Conservation (phyloP, 23 tunicate genomes). For the Styela clava region DNA sequence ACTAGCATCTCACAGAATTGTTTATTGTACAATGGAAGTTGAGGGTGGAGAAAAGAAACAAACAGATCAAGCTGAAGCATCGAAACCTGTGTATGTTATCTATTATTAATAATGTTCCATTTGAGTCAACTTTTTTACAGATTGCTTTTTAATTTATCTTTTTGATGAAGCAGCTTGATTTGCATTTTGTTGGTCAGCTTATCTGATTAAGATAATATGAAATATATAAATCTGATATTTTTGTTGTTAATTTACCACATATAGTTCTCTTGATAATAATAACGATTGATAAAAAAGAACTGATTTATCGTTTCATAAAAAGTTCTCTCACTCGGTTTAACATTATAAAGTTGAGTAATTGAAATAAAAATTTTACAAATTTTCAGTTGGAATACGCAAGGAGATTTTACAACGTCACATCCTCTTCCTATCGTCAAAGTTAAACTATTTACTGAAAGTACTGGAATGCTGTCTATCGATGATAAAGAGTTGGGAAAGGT, state of each 20-base stretch:
- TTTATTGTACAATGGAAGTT: conserved; percentile 97
- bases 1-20: conserved; percentile 52
- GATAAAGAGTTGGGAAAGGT: conserved; percentile 98
- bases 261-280: no score
- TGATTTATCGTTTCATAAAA: no score
- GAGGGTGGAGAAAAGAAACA: conserved; percentile 87
- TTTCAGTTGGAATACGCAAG: conserved; percentile 86
- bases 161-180: no score
- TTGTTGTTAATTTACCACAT: no score
- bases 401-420: conserved; percentile 82
- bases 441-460: conserved; percentile 81
- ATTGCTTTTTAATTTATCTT: no score
- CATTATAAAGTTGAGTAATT: no score
- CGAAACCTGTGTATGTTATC: conserved; percentile 75
- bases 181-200: no score
- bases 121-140: neutral
- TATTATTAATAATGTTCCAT: no score
- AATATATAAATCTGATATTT: no score
- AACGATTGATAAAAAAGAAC: no score
- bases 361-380: neutral
- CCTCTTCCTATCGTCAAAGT: conserved; percentile 91
- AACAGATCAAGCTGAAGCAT: conserved; percentile 90
- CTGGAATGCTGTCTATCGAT: conserved; percentile 83
- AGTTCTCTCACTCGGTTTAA: no score
- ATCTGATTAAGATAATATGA: no score